A percentile compares a stretch with the other conserved stretches of the same genome.
Evolutionary conservation across 2,797 vertebrate genomes (phyloP).

Genomic region (Vultur gryphus): DNA sequence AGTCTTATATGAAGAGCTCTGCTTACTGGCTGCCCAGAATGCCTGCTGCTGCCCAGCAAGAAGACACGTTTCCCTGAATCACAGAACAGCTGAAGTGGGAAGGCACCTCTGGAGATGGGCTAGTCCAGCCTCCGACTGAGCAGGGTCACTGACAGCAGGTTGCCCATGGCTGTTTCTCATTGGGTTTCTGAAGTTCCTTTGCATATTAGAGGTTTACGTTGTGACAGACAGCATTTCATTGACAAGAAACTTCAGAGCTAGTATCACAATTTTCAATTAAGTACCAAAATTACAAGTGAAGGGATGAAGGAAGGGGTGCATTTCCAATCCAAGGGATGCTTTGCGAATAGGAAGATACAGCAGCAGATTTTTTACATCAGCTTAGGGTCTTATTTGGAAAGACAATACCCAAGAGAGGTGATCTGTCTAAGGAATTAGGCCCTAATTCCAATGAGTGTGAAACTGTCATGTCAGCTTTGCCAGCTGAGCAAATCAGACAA

Average conservation of each 20-base stretch:
- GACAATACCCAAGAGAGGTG: neutral
- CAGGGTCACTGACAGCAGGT: neutral
- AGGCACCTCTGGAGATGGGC: neutral
- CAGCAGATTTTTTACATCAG: neutral
- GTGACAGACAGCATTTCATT: neutral
- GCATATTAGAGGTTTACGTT: neutral
- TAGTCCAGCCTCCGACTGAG: neutral
- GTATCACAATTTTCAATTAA: neutral
- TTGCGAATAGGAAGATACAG: neutral
- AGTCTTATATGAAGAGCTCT: neutral
- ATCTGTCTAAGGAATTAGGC: conserved; percentile 17
- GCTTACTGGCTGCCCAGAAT: neutral
- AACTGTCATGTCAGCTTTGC: conserved; percentile 37
- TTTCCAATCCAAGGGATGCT: neutral
- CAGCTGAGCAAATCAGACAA: neutral
- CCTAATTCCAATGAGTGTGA: conserved; percentile 5
- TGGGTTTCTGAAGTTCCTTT: neutral
- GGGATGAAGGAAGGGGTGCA: neutral
- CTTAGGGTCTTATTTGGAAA: neutral
- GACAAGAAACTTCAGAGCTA: neutral
- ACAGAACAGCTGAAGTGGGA: neutral
- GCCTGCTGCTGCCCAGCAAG: neutral
- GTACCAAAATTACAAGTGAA: neutral
- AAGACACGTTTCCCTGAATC: neutral
- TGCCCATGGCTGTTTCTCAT: neutral